phyloP scores from a whole-genome alignment of 1,140 invertebrate genomes.

The Subanguina moxae region DNA sequence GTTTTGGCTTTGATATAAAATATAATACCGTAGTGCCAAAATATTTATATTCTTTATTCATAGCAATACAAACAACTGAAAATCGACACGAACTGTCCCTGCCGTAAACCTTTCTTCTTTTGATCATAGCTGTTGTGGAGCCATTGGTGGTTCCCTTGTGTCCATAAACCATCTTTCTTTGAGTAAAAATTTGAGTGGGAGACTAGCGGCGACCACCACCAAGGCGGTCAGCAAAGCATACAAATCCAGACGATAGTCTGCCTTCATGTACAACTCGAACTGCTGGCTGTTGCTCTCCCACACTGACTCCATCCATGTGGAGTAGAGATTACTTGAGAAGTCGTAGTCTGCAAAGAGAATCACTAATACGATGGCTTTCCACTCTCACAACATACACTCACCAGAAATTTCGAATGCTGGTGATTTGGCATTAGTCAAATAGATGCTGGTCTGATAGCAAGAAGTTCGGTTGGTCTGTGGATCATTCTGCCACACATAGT shows the following conservation, averaged over 20 bases:
- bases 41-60: too few species aligned
- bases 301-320: constrained; percentile 31
- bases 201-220: constrained; percentile 16
- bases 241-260: constrained; percentile 23
- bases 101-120: too few species aligned
- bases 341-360: constrained; percentile 22
- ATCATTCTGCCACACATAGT: constrained; percentile 36
- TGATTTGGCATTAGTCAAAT: constrained; percentile 25
- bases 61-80: too few species aligned
- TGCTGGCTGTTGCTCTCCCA: constrained; percentile 8
- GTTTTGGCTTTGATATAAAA: too few species aligned
- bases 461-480: constrained; percentile 6
- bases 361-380: not conserved
- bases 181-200: constrained; percentile 22
- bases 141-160: constrained; percentile 19
- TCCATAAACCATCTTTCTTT: constrained; percentile 32
- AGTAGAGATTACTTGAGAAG: constrained; percentile 27
- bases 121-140: constrained; percentile 20
- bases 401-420: constrained; percentile 36
- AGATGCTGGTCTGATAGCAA: constrained; percentile 33
- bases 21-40: too few species aligned
- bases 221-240: constrained; percentile 18
- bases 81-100: too few species aligned
- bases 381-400: not conserved
- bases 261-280: constrained; percentile 24